These are phyloP conservation scores for Stegastes partitus DNA, from an alignment of 2,113 vertebrate genomes.

Conservation along the genomic window DNA sequence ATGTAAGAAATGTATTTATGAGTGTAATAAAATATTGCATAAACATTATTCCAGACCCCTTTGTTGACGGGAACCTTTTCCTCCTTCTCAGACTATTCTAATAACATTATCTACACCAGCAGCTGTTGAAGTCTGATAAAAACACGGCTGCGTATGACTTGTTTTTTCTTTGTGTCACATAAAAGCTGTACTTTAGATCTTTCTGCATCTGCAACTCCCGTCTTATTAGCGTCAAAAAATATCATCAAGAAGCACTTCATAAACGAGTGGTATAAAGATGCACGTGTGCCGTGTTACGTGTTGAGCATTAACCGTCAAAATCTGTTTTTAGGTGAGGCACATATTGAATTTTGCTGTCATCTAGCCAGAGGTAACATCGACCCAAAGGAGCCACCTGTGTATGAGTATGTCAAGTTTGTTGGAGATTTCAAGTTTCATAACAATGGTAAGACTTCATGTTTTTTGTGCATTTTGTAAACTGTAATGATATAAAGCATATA, in stretches of 20 bases:
- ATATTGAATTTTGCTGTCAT: slow-evolving; percentile 95
- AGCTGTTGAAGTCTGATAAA: not conserved
- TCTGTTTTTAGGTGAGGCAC: slow-evolving; percentile 85
- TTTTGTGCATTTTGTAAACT: not conserved
- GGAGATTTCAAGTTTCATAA: slow-evolving; percentile 92
- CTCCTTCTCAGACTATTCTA: not conserved
- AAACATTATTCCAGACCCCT: not conserved
- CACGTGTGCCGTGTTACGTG: not conserved
- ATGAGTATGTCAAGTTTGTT: slow-evolving; percentile 94
- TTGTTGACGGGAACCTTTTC: not conserved
- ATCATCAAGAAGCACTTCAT: not conserved
- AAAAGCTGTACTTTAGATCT: not conserved
- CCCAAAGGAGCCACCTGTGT: slow-evolving; percentile 83
- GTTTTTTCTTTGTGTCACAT: too few species aligned
- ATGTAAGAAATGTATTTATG: not conserved
- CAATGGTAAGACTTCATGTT: slow-evolving; percentile 85
- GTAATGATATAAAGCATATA: not conserved
- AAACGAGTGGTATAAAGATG: not conserved
- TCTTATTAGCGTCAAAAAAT: not conserved
- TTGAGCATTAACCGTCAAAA: slow-evolving; percentile 12
- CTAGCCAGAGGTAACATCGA: slow-evolving; percentile 89
- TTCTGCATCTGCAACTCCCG: not conserved
- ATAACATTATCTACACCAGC: not conserved
- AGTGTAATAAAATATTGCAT: slow-evolving; percentile 1
- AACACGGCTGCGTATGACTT: too few species aligned